A percentile compares a stretch with the other conserved stretches of the same genome.
Conservation (phyloP, 2,888 invertebrate species). For the Dysmachus trigonus region DNA sequence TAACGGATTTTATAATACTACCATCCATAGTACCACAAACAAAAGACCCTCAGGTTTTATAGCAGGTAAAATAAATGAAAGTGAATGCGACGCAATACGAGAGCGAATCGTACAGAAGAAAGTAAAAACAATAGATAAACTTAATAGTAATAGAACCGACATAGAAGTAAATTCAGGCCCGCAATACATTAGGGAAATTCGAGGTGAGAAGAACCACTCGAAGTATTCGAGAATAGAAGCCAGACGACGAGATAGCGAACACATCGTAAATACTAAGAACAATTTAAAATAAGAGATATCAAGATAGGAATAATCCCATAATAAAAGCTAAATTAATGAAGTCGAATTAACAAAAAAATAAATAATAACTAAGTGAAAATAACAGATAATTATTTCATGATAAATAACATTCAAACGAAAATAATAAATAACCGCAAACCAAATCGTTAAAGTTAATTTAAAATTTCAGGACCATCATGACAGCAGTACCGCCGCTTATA, state of each 20-base stretch:
- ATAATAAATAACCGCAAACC: background rate
- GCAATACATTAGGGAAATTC: background rate
- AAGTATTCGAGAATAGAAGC: background rate
- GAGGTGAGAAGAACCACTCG: background rate
- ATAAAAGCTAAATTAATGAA: background rate
- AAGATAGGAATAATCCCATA: background rate
- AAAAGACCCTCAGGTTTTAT: constrained; percentile 24
- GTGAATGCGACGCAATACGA: background rate
- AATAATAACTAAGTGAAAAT: too few relatives aligned
- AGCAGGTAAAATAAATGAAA: background rate
- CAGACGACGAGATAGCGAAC: background rate
- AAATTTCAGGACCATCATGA: background rate
- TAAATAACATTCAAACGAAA: background rate
- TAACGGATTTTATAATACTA: constrained; percentile 3
- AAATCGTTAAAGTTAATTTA: background rate
- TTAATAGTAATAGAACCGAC: background rate
- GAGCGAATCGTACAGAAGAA: background rate
- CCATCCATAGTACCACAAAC: constrained; percentile 24
- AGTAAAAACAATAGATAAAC: background rate
- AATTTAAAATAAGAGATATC: background rate
- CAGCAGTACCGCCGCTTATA: background rate
- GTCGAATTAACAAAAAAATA: background rate
- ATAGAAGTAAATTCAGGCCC: background rate
- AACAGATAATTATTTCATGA: too few relatives aligned
- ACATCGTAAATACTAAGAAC: background rate